Conservation (phyloP, 2,797 vertebrate species). For the Lepilemur ruficaudatus region DNA sequence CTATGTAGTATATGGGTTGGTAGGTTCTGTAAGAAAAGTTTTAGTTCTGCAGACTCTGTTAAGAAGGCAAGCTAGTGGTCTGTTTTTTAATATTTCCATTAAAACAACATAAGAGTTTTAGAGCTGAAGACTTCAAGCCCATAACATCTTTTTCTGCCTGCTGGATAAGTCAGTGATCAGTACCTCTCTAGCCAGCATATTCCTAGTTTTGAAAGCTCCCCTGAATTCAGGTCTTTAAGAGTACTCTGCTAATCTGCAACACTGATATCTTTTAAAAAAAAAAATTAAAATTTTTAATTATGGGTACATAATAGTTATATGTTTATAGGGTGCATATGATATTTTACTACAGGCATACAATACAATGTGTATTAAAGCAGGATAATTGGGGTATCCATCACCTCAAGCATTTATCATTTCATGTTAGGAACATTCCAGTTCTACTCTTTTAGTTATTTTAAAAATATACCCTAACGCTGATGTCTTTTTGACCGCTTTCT, state of each 20-base stretch:
- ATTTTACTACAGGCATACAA: neutral
- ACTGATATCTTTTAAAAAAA: neutral
- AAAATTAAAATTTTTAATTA: neutral
- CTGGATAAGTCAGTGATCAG: neutral
- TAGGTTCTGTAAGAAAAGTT: neutral
- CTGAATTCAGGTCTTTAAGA: neutral
- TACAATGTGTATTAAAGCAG: neutral
- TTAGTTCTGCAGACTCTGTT: neutral
- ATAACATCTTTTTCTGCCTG: neutral
- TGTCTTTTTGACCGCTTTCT: constrained; percentile 7
- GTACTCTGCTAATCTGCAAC: rapidly evolving
- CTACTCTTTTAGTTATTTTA: neutral
- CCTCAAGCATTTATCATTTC: neutral
- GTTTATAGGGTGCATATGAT: neutral
- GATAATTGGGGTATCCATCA: neutral
- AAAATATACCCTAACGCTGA: neutral
- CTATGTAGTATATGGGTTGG: rapidly evolving
- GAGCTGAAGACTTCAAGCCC: neutral
- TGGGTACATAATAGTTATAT: neutral
- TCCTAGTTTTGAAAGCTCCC: neutral
- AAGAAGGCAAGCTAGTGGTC: neutral
- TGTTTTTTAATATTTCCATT: neutral
- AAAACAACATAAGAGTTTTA: neutral
- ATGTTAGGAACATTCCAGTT: neutral
- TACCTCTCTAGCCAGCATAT: neutral